phyloP scores from a whole-genome alignment of 2,797 vertebrate genomes.

The Leptoclinus maculatus region DNA sequence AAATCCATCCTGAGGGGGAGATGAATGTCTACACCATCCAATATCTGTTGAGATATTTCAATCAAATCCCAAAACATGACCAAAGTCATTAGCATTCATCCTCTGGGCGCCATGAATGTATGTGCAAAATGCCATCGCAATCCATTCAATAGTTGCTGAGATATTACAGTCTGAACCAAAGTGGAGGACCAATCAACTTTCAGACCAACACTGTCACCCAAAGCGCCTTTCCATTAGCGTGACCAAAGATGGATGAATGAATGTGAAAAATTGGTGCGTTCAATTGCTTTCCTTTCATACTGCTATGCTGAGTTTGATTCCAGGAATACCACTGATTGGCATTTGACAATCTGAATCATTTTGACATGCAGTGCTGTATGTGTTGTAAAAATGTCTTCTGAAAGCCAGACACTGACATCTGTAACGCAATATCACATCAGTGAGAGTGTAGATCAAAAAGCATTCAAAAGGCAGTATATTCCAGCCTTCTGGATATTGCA shows the following conservation, averaged over 20 bases:
- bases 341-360: neutral
- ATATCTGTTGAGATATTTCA: neutral
- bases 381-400: slow-evolving; percentile 1
- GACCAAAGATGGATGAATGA: neutral
- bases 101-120: neutral
- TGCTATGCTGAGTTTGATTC: neutral
- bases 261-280: neutral
- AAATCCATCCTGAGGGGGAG: neutral
- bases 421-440: neutral
- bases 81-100: neutral
- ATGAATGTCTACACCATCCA: neutral
- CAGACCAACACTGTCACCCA: neutral
- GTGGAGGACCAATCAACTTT: neutral
- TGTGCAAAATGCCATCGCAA: neutral
- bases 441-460: neutral
- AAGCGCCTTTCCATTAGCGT: neutral
- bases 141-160: neutral
- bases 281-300: neutral
- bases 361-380: neutral
- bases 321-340: neutral
- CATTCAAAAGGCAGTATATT: neutral
- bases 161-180: neutral
- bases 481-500: neutral
- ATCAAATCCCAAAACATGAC: neutral
- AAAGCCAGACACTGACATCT: slow-evolving; percentile 12